These are phyloP conservation scores for Eurois occulta DNA, from an alignment of 2,888 invertebrate species.

Conservation along the genomic window DNA sequence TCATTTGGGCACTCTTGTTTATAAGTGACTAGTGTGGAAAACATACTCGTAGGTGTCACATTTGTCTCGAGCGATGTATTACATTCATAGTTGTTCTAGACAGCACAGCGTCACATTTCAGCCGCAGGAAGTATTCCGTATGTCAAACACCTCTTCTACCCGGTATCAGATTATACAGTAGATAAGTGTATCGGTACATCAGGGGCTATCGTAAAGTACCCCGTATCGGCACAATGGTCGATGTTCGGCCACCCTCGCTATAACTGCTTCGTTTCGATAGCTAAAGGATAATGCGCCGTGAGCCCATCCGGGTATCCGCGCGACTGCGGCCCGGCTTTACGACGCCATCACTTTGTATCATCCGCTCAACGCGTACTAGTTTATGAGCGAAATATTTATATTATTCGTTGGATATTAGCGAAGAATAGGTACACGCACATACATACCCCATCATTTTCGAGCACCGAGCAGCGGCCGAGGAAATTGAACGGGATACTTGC, in stretches of 20 bases:
- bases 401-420: slow-evolving; percentile 4
- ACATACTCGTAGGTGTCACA: not conserved
- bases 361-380: slow-evolving; percentile 30
- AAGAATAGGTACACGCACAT: not conserved
- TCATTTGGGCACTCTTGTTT: not conserved
- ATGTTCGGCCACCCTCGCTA: not conserved
- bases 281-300: slow-evolving; percentile 15
- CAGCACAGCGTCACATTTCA: not conserved
- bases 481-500: slow-evolving; percentile 24
- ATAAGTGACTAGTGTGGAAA: not conserved
- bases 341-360: slow-evolving; percentile 47
- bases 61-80: not conserved
- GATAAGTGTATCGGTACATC: slow-evolving; percentile 13
- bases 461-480: slow-evolving; percentile 9
- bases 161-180: not conserved
- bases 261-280: slow-evolving; percentile 25
- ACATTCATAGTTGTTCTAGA: not conserved
- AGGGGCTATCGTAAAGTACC: slow-evolving; percentile 35
- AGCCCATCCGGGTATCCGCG: not conserved
- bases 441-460: not conserved
- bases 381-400: slow-evolving; percentile 35
- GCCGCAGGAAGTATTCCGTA: too few species aligned
- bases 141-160: not conserved
- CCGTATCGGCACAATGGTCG: slow-evolving; percentile 7
- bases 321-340: slow-evolving; percentile 19